Evolutionary conservation across 2,888 invertebrate genomes (phyloP), one percentile per base, ranked within the genome.

Genomic region (Drosophila pullipes): DNA sequence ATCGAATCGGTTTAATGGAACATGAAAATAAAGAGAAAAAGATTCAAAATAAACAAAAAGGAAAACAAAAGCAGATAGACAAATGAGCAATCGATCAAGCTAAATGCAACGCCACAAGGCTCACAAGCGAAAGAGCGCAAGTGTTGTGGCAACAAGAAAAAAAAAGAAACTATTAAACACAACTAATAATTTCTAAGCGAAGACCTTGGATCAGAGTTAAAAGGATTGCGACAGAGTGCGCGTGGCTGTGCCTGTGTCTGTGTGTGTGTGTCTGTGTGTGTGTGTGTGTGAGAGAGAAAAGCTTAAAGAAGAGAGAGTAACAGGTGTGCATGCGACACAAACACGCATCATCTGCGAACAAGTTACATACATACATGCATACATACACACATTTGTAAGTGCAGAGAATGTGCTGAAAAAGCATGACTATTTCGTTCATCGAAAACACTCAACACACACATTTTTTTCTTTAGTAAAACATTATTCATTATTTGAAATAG

Each of bases 21-120:
- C 91, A 92, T 91, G 89, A 85, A 92, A 90, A 89, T 89, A 91
- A 91, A 92, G 85, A 92, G 90, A 92, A 91, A 91, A 90, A 85
- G 82, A 87, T 85, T 85, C 81, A 90, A 89, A 85, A 86, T 89
- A 90, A 87, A 86, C 89, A 90, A 91, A 91, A 92, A 90, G 81
- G 85, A 83, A 91, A 91, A 91, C 83, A 91, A 91, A 91, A 92
- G 82, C 70, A 75, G 76, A 76, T 74, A 84, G 78, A 87, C 85
- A 86, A 69, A 90, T 91, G 89, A 91, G 82, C 82, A 84, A 76
- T 64, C 41, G 65, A 64, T 58, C 62, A 63, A 81, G 66, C 62
- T 58, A 69, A 57, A 66, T 74, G 41, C 25, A 35, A 25, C n/a
- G 65, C 61, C 64, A 62, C 61, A 47, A 41, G 41, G 50, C 37